Evolutionary conservation across 53 echinoderm and acorn worm genomes (phyloP).

Genomic region (Holothuria scabra): DNA sequence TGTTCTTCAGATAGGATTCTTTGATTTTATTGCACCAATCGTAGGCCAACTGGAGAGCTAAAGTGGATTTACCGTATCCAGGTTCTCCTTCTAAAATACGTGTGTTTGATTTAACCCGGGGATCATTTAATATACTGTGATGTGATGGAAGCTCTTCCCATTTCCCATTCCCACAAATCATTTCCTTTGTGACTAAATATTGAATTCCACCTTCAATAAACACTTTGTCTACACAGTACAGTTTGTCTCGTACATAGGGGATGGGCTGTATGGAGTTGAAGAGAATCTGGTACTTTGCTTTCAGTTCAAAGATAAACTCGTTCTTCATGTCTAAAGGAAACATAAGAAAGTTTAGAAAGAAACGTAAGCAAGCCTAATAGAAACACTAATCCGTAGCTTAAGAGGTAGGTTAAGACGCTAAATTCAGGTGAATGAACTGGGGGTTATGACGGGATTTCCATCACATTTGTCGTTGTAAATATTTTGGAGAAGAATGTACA

Average conservation of each 20-base stretch:
- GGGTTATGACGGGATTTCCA: no score
- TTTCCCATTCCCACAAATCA: no score
- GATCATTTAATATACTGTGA: background rate
- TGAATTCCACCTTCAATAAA: background rate
- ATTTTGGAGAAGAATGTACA: no score
- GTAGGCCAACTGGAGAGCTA: background rate
- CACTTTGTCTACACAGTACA: background rate
- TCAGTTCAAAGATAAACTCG: background rate
- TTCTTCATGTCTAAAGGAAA: background rate
- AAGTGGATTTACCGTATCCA: slow-evolving; percentile 1
- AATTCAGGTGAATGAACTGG: no score
- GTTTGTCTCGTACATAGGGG: background rate
- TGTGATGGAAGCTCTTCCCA: background rate
- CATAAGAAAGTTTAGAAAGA: no score
- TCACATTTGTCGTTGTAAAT: no score
- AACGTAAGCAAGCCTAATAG: no score
- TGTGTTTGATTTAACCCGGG: background rate
- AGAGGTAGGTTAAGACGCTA: no score
- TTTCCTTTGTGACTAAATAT: background rate
- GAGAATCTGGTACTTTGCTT: background rate
- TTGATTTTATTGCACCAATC: slow-evolving; percentile 8
- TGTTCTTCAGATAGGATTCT: background rate
- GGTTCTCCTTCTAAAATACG: slow-evolving; percentile 3
- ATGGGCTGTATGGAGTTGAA: background rate
- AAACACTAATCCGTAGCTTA: no score